Evolutionary conservation across 2,797 vertebrate species (phyloP).

Genomic region (Lindbergichthys nudifrons): DNA sequence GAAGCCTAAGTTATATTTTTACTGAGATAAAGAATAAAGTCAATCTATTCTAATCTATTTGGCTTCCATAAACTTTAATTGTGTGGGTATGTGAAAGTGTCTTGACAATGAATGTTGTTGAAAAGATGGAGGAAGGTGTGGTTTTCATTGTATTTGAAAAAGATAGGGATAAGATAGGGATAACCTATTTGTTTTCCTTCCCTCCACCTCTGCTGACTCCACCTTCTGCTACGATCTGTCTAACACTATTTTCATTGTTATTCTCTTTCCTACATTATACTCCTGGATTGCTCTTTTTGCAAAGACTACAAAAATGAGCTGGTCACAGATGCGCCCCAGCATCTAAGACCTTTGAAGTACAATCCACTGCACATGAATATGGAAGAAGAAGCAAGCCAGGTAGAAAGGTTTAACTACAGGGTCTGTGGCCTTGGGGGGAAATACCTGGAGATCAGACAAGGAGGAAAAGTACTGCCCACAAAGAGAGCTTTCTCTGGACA

Average conservation of each 20-base stretch:
- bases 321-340: background rate
- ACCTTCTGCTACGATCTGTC: background rate
- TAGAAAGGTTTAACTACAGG: conserved; percentile 15
- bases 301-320: background rate
- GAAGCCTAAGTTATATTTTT: too few relatives aligned
- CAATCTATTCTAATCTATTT: too few relatives aligned
- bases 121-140: too few relatives aligned
- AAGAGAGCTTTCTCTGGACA: too few relatives aligned
- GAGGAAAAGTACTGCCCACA: too few relatives aligned
- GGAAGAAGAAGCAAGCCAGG: conserved; percentile 5
- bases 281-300: background rate
- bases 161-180: too few relatives aligned
- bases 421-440: background rate
- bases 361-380: background rate
- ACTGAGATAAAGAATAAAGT: too few relatives aligned
- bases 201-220: conserved; percentile 17
- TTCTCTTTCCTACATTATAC: background rate
- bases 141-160: too few relatives aligned
- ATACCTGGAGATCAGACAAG: background rate
- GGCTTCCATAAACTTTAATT: too few relatives aligned
- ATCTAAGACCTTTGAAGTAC: background rate
- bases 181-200: background rate
- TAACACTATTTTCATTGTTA: background rate
- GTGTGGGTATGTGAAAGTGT: too few relatives aligned
- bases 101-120: too few relatives aligned